Evolutionary conservation across 2,888 invertebrate species (phyloP).

Genomic region (Thecocarcelia acutangulata): DNA sequence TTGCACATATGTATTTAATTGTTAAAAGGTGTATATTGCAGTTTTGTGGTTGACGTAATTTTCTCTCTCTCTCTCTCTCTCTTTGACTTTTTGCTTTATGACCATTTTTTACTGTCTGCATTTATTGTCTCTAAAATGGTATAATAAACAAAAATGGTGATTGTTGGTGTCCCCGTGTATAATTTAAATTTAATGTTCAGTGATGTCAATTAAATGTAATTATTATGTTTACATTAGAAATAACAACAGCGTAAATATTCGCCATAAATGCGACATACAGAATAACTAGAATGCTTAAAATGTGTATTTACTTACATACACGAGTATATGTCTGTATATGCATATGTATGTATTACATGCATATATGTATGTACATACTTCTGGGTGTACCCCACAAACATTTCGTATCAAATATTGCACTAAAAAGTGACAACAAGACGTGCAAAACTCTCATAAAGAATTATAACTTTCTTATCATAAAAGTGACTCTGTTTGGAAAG

Average conservation of each 20-base stretch:
- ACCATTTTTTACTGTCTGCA: background rate
- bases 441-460: too few relatives aligned
- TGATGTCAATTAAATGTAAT: constrained; percentile 73
- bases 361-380: background rate
- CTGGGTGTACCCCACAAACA: too few relatives aligned
- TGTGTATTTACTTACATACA: background rate
- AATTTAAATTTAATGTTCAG: constrained; percentile 71
- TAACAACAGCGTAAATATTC: constrained; percentile 63
- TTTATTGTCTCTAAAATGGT: constrained; percentile 29
- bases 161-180: constrained; percentile 53
- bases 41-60: constrained; percentile 18
- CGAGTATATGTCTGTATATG: background rate
- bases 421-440: too few relatives aligned
- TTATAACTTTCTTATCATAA: too few relatives aligned
- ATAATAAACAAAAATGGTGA: constrained; percentile 27
- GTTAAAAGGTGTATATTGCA: constrained; percentile 43
- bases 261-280: constrained; percentile 1
- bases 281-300: background rate
- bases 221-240: constrained; percentile 69
- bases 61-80: background rate
- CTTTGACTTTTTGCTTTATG: background rate
- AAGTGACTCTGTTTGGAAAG: too few relatives aligned
- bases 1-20: too few relatives aligned
- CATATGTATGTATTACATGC: background rate
- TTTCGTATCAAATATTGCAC: too few relatives aligned